Evolutionary conservation across 2,113 vertebrate genomes (phyloP).

Genomic region (Oreotragus oreotragus): DNA sequence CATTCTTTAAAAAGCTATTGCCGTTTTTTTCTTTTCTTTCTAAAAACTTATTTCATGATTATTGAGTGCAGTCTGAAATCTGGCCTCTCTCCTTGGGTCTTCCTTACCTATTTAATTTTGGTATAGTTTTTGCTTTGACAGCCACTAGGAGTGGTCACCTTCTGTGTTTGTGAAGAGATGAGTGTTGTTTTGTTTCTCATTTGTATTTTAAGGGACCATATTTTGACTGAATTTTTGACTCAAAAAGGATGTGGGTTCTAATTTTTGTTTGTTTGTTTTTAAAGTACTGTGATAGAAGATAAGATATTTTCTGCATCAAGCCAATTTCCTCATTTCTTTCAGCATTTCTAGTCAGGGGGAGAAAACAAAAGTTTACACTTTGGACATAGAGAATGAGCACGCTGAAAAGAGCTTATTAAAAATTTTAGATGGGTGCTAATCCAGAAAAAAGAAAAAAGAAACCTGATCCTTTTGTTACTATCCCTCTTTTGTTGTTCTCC

Average conservation of each 20-base stretch:
- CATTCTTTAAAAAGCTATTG: not conserved
- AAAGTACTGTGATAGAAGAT: not conserved
- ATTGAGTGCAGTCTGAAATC: not conserved
- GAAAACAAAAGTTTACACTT: not conserved
- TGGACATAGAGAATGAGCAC: not conserved
- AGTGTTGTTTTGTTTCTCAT: not conserved
- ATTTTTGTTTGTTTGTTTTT: not conserved
- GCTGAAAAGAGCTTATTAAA: not conserved
- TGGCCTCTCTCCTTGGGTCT: not conserved
- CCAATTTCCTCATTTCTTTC: not conserved
- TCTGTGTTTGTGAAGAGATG: not conserved
- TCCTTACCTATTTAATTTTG: not conserved
- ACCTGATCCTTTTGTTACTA: not conserved
- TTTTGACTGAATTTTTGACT: not conserved
- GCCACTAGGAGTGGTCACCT: not conserved
- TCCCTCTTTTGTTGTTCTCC: not conserved
- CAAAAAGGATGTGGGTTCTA: not conserved
- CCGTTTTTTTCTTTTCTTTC: not conserved
- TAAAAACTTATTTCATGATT: not conserved
- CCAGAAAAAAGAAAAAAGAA: not conserved
- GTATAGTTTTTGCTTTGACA: not conserved
- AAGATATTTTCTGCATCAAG: not conserved
- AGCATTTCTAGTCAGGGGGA: not conserved
- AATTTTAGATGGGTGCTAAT: not conserved
- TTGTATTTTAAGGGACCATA: not conserved